phyloP scores from a whole-genome alignment of 2,113 vertebrate species.

The Alouatta palliata region DNA sequence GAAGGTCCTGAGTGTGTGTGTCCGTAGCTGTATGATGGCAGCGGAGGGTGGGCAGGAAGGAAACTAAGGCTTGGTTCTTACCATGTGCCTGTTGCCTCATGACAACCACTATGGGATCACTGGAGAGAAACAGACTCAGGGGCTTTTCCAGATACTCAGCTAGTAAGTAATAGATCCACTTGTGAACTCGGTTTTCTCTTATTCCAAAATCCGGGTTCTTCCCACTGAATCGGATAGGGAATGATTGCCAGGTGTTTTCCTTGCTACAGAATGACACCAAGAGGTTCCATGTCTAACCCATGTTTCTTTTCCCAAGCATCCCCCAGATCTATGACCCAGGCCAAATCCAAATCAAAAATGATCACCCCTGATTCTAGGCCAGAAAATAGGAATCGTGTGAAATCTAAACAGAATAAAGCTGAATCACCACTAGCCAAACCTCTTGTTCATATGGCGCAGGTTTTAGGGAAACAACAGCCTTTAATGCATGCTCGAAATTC shows the following conservation, averaged over 20 bases:
- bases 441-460: not conserved
- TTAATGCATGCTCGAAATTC: not conserved
- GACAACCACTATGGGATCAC: not conserved
- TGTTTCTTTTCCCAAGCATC: not conserved
- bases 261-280: not conserved
- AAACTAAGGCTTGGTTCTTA: not conserved
- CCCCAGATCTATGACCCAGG: not conserved
- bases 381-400: not conserved
- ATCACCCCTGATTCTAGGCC: not conserved
- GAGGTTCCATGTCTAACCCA: not conserved
- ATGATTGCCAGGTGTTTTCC: too few relatives aligned
- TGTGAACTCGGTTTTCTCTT: not conserved
- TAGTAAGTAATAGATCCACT: not conserved
- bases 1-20: not conserved
- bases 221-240: not conserved
- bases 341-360: conserved; percentile 10
- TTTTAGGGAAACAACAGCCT: conserved; percentile 25
- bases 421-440: not conserved
- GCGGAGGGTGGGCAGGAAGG: not conserved
- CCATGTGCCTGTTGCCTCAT: not conserved
- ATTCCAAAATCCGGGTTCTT: not conserved
- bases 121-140: not conserved
- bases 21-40: not conserved
- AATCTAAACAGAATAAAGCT: not conserved
- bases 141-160: not conserved